Evolutionary conservation across 2,113 vertebrate genomes (phyloP).

Genomic region (Cricetomys ansorgei): DNA sequence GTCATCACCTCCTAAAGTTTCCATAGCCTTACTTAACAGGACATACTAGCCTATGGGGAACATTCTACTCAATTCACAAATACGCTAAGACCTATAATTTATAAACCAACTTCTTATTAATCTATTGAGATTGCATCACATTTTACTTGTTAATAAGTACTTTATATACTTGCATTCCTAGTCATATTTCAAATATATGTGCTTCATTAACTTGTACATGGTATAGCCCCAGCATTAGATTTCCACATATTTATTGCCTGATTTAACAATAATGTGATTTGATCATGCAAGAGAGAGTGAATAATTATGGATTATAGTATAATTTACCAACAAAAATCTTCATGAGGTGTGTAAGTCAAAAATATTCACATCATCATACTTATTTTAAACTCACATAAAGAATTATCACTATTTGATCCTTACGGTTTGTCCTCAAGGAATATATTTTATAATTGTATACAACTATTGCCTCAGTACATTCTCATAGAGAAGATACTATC

Average conservation of each 20-base stretch:
- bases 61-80: not conserved
- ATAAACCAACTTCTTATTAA: not conserved
- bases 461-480: not conserved
- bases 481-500: not conserved
- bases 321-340: not conserved
- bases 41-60: not conserved
- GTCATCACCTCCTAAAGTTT: not conserved
- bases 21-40: not conserved
- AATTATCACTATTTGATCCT: not conserved
- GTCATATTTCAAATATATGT: not conserved
- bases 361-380: too few species aligned
- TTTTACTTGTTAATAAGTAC: not conserved
- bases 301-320: not conserved
- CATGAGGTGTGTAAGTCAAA: not conserved
- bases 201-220: not conserved
- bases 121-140: not conserved
- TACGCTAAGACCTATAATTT: not conserved
- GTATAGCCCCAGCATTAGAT: not conserved
- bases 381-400: not conserved
- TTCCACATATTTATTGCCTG: constrained; percentile 16
- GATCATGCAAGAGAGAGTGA: not conserved
- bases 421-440: not conserved
- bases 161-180: not conserved
- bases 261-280: not conserved
- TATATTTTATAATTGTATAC: not conserved